Percentiles rank a stretch among this genome's conserved stretches.
Conservation (phyloP, 2,888 invertebrate genomes). For the Arenicola marina region DNA sequence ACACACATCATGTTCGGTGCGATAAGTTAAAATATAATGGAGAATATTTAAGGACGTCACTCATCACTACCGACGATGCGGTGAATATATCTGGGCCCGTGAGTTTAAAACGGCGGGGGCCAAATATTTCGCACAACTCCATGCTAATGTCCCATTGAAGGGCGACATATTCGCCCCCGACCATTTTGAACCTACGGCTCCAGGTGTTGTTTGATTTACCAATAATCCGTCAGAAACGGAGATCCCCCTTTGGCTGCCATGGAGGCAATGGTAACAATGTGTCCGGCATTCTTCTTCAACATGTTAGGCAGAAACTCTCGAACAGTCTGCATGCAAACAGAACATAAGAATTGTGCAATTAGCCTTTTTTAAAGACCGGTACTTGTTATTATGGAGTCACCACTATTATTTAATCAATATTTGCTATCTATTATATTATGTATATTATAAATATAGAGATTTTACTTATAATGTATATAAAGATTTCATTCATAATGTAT, state of each 20-base stretch:
- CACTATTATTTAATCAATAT: neutral
- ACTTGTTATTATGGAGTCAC: no score
- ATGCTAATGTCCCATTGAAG: no score
- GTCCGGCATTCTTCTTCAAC: conserved; percentile 85
- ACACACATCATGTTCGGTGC: no score
- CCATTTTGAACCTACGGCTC: no score
- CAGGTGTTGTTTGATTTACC: no score
- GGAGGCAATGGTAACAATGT: conserved; percentile 91
- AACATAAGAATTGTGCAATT: neutral
- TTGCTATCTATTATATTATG: neutral
- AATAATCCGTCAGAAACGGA: conserved; percentile 70
- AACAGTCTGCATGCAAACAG: conserved; percentile 71
- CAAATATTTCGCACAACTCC: no score
- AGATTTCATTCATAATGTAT: neutral
- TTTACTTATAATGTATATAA: neutral
- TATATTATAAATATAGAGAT: neutral
- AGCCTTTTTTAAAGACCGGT: neutral
- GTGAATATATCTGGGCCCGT: no score
- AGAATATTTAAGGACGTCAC: no score
- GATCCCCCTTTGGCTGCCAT: conserved; percentile 84
- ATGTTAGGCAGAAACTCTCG: conserved; percentile 91
- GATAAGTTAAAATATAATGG: no score
- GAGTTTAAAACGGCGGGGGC: no score
- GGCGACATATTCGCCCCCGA: no score
- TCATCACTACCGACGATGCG: no score